Evolutionary conservation across 2,888 invertebrate species (phyloP).

Genomic region (Agrochola lychnidis): DNA sequence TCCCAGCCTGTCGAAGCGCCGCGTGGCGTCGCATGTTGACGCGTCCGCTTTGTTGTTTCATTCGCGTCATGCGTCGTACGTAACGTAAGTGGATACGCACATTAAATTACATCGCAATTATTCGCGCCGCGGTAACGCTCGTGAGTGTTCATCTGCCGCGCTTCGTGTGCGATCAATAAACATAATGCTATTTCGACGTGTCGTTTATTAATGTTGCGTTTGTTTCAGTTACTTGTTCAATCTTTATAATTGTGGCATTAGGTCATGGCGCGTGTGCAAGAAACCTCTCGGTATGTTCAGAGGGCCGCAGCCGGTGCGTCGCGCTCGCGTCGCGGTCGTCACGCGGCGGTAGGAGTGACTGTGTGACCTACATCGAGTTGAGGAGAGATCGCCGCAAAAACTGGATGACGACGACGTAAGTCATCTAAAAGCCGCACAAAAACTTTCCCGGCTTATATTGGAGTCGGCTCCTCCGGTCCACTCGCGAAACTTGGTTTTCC

Average conservation of each 20-base stretch:
- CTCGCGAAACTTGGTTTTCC: constrained; percentile 37
- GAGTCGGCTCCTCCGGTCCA: constrained; percentile 21
- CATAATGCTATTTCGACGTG: constrained; percentile 3
- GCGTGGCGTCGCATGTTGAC: background rate
- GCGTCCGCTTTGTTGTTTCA: constrained; percentile 18
- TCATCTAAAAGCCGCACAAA: constrained; percentile 61
- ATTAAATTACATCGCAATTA: constrained; percentile 60
- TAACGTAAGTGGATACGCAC: constrained; percentile 51
- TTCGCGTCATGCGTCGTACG: constrained; percentile 26
- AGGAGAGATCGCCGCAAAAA: constrained; percentile 54
- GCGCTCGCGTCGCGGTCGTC: background rate
- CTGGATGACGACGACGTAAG: constrained; percentile 59
- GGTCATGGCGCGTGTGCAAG: constrained; percentile 4
- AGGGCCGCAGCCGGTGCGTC: background rate
- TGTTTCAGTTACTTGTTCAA: background rate
- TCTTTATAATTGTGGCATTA: background rate
- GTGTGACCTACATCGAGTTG: constrained; percentile 55
- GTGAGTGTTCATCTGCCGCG: constrained; percentile 45
- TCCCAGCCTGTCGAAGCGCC: background rate
- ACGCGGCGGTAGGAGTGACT: constrained; percentile 3
- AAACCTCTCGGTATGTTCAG: constrained; percentile 25
- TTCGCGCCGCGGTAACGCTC: constrained; percentile 33
- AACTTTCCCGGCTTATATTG: constrained; percentile 53
- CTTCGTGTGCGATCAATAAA: constrained; percentile 47
- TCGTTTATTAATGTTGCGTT: constrained; percentile 13